Base-by-base conservation (phyloP, 2,888 invertebrate species). In the Neoscelio sp. region DNA sequence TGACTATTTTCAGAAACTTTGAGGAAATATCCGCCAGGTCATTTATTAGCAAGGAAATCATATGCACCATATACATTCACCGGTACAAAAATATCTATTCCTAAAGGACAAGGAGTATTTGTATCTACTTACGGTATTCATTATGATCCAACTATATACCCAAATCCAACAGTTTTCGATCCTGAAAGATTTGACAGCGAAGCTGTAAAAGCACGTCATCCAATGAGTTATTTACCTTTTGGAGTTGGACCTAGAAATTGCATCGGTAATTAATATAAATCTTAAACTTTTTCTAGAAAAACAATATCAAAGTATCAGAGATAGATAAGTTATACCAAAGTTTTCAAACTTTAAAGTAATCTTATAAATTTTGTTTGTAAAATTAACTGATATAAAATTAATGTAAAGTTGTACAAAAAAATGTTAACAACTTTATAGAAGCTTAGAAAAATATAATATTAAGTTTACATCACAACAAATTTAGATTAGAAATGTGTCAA, bases 21-120 rank as follows among this genome's bases (percentile, higher is more conserved):
- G n/a, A 85, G 92, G 17, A 88, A 90, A 58, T 91, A 91, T 83
- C 91, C 92, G 48, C 89, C 91, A 1, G 83, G 87, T 0, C 78
- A 85, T 1, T 28, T 85, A 2, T 77, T 91, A 8, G 85, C 85
- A 68, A 86, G 91, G 71, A 81, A 84, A 46, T 87, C 91, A 23
- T 81, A 77, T 2, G 38, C 28, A 0, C 30, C 83, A 8, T 86
- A 86, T 13, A 85, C 82, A 5, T 87, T 88, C 7, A n/a, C 6
- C 2, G 83, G 71, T 0, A 84, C 83, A 0, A 81, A 85, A 7
- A n/a, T 88, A 0, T 80, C 82, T 0, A 84, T 89, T 8, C 84
- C 83, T 0, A 68, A 79, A 18, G 58, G 40, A 1, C 77, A 68
- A 3, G 20, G 2, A 2, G 2, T 87, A 15, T 58, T 76, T 42